These are phyloP conservation scores for Vanessa tameamea DNA, from an alignment of 1,140 invertebrate species.

Conservation along the genomic window DNA sequence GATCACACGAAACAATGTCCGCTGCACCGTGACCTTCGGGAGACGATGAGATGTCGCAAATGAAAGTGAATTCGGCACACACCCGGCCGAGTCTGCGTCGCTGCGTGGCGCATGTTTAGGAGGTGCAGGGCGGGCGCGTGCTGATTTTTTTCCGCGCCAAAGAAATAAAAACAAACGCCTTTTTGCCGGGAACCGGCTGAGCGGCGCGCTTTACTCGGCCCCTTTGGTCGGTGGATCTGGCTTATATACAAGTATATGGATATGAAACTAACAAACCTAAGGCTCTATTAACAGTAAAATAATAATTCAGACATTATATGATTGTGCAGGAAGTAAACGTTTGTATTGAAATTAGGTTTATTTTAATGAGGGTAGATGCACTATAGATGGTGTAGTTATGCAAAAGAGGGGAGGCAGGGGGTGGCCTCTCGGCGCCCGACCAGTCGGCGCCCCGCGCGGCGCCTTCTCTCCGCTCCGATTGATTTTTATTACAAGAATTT, in stretches of 20 bases:
- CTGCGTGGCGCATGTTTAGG: constrained; percentile 80
- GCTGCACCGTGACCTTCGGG: constrained; percentile 78
- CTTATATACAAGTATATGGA: background rate
- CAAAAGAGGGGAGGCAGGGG: constrained; percentile 47
- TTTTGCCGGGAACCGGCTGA: constrained; percentile 65
- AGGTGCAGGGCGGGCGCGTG: constrained; percentile 77
- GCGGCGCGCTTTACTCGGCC: constrained; percentile 41
- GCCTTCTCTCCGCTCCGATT: constrained; percentile 79
- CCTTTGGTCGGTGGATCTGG: constrained; percentile 28
- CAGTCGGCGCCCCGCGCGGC: constrained; percentile 70
- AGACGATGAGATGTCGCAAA: constrained; percentile 77
- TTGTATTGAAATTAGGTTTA: constrained; percentile 8
- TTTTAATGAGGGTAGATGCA: constrained; percentile 58
- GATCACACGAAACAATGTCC: constrained; percentile 30
- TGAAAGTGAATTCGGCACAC: constrained; percentile 79
- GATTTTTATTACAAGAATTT: constrained; percentile 82
- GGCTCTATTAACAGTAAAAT: background rate
- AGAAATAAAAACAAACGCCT: constrained; percentile 78
- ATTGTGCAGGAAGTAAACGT: constrained; percentile 5
- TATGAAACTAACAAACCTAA: background rate
- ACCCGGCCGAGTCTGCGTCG: constrained; percentile 75
- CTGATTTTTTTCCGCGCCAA: constrained; percentile 76
- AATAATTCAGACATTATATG: background rate
- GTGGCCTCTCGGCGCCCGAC: constrained; percentile 53
- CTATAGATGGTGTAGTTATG: constrained; percentile 57